phyloP scores from a whole-genome alignment of 2,113 vertebrate genomes.

The Cyprinodon tularosa region DNA sequence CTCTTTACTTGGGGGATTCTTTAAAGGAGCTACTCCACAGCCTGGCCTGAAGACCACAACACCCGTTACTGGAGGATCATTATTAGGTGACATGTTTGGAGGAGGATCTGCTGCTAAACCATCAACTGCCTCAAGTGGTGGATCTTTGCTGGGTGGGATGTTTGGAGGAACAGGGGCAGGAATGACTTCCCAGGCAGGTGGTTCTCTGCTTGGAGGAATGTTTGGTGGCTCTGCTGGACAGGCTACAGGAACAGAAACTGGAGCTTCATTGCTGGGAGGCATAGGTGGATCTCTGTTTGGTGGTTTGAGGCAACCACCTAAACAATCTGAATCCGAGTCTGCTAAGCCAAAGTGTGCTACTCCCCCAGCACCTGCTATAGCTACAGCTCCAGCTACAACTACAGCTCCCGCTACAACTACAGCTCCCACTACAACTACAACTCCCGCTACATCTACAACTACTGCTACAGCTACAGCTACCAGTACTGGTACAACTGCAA shows the following conservation, averaged over 20 bases:
- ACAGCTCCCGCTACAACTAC: neutral
- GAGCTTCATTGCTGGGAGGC: constrained; percentile 62
- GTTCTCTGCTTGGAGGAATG: constrained; percentile 72
- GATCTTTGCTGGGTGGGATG: constrained; percentile 68
- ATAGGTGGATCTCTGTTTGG: constrained; percentile 68
- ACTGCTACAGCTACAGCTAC: neutral
- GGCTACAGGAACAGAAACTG: constrained; percentile 51
- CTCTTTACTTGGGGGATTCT: constrained; percentile 67
- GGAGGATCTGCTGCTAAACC: constrained; percentile 54
- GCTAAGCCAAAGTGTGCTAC: constrained; percentile 26
- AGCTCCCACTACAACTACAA: neutral
- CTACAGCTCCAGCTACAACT: too few relatives aligned
- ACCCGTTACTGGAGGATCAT: constrained; percentile 48
- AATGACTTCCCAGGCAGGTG: constrained; percentile 41
- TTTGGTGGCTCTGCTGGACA: constrained; percentile 63
- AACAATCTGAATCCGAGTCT: constrained; percentile 45
- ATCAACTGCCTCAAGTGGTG: constrained; percentile 52
- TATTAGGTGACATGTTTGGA: constrained; percentile 73
- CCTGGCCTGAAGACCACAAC: constrained; percentile 38
- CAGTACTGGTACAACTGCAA: neutral
- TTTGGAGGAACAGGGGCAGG: constrained; percentile 64
- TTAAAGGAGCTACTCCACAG: constrained; percentile 58
- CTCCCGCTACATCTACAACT: neutral
- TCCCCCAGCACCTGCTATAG: too few relatives aligned
- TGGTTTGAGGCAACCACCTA: constrained; percentile 48